Evolutionary conservation across 2,888 invertebrate species (phyloP), one percentile per base, ranked within the genome.

Genomic region (Andrena bicolor): DNA sequence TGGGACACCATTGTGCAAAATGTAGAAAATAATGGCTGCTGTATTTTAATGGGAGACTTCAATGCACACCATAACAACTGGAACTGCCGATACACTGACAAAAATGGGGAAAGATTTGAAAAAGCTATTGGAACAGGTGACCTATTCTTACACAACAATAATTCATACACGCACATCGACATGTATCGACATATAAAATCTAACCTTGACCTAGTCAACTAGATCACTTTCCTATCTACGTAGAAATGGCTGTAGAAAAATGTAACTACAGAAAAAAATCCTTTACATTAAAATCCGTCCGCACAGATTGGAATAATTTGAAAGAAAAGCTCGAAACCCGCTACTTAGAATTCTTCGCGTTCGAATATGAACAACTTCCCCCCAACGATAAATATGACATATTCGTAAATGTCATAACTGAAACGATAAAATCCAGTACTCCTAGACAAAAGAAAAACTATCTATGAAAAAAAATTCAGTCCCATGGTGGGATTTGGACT

Each of bases 1-100:
- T 72, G 63, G 63, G 7, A 72, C 8, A 2, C 4, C 35, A 51
- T 72, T 8, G 23, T 64, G 4, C 8, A 53, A 6, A 72, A 63
- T 10, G 4, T 72, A n/a, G 35, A 53, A 5, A 32, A 53, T 8
- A 51, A 35, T 16, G 1, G 5, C 13, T 2, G 23, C 10, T 23
- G 26, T 2, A 32, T 72, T 23, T 35, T 72, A 32, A 53, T 72
- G 10, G 64, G 72, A 1, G 63, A 72, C 23, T 72, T 53, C 16
- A 72, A 72, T 16, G 49, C 63, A 0, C 63, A 60, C 16, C 35
- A 70, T 16, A 70, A 26, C 0, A 16, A 28, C 26, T 60, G 30
- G 30, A 70, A 60, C 26, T 60, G 60, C 13, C 8, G 4, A 4
- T 28, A 23, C 0, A 58, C 70, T 2, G 60, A 60, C 7, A 60